Percentiles rank a stretch among this genome's conserved stretches.
Conservation (phyloP, 2,797 vertebrate genomes). For the Diceros bicornis region DNA sequence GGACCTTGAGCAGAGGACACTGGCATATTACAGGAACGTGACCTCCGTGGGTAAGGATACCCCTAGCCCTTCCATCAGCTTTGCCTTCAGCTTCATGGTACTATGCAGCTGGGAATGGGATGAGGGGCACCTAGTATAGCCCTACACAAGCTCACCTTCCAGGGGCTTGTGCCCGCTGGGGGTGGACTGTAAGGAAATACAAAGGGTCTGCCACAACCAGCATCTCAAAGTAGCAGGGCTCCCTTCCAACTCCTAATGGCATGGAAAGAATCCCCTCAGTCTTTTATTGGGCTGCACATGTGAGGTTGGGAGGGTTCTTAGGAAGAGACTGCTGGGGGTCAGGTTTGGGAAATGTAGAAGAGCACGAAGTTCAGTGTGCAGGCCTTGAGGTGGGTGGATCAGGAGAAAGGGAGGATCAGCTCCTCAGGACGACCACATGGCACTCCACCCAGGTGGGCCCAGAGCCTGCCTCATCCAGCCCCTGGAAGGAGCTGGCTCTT, state of each 20-base stretch:
- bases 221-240: neutral
- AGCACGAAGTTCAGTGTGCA: neutral
- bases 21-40: slow-evolving; percentile 6
- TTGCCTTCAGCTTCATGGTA: neutral
- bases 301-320: neutral
- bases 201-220: neutral
- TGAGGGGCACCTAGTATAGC: neutral
- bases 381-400: neutral
- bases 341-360: neutral
- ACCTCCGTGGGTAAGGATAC: slow-evolving; percentile 71
- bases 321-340: neutral
- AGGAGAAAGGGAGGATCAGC: neutral
- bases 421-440: neutral
- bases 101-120: neutral
- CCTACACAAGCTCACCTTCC: neutral
- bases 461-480: neutral
- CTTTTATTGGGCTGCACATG: neutral
- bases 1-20: slow-evolving; percentile 40
- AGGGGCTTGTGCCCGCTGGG: neutral
- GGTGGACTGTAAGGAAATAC: neutral
- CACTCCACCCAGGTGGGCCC: neutral
- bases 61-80: neutral
- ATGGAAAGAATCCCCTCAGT: neutral
- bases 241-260: neutral
- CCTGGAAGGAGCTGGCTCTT: neutral